phyloP scores from a whole-genome alignment of 1,140 invertebrate species.

The Drosophila cardini region DNA sequence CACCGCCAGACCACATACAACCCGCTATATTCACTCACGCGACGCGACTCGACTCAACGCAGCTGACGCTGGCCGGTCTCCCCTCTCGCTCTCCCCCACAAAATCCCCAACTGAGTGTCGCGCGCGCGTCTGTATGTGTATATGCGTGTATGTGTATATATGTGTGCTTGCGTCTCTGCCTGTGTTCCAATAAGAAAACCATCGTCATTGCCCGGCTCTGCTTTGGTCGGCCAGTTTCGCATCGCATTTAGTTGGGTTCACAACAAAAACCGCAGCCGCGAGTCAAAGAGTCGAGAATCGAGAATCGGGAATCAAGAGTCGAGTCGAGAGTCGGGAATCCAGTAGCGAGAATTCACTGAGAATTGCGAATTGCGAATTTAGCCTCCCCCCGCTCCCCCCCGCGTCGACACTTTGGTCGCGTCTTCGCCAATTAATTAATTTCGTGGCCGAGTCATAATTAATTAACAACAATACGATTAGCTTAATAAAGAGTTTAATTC shows the following conservation, averaged over 20 bases:
- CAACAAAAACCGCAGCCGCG: slow-evolving; percentile 80
- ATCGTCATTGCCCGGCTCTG: slow-evolving; percentile 64
- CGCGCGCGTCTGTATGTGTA: background rate
- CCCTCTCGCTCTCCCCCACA: slow-evolving; percentile 1
- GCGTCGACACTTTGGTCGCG: slow-evolving; percentile 1
- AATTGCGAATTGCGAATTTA: slow-evolving; percentile 35
- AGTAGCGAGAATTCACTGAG: slow-evolving; percentile 23
- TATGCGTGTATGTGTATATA: slow-evolving; percentile 15
- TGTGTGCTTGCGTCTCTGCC: slow-evolving; percentile 27
- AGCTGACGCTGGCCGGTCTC: slow-evolving; percentile 72
- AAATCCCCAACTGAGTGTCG: background rate
- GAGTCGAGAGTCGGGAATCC: slow-evolving; percentile 27
- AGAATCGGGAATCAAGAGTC: slow-evolving; percentile 31
- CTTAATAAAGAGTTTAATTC: slow-evolving; percentile 19
- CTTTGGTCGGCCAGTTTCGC: slow-evolving; percentile 80
- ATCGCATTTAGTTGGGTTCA: slow-evolving; percentile 84
- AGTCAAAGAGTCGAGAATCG: slow-evolving; percentile 41
- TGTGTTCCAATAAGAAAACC: slow-evolving; percentile 74
- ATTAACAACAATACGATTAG: slow-evolving; percentile 42
- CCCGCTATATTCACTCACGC: slow-evolving; percentile 40
- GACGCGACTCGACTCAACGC: slow-evolving; percentile 52
- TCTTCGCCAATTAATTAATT: slow-evolving; percentile 2
- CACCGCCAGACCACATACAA: slow-evolving; percentile 24
- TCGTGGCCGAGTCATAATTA: slow-evolving; percentile 43
- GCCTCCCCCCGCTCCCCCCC: background rate